Base-by-base conservation (phyloP, 2,888 invertebrate species). In the Xanthorhoe spadicearia region DNA sequence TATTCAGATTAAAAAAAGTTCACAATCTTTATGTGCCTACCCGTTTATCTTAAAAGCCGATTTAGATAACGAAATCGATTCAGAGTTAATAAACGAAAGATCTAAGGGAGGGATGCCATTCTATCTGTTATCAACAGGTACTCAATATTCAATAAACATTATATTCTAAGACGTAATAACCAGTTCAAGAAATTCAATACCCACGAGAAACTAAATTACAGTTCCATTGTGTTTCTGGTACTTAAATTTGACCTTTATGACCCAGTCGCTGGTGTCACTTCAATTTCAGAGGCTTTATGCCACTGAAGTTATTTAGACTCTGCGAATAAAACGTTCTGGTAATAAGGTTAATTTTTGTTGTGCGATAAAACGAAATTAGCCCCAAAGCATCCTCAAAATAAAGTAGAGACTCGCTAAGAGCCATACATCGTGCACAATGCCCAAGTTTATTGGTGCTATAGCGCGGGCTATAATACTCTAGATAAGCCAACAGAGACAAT, bases 401-500 rank as follows among this genome's bases (percentile, higher is more conserved):
- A 85, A 84, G 82, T 78, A 77, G 82, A 74, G 80, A 80, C 80
- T 81, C 82, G 79, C 79, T 83, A 78, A 80, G 80, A 80, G 81
- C 81, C 81, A 87, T 87, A 84, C 85, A 85, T 88, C 83, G 83
- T 81, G 77, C 80, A 83, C 83, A 86, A 86, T 85, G 85, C 80
- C 79, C 82, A 84, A 89, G 84, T 90, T 90, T 91, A 90, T 88
- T 84, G 87, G 84, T 81, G 81, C 81, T 84, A 82, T 79, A 84
- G 84, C 84, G 83, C 84, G 82, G 84, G 84, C 86, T 84, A 88
- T 89, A 88, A 88, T 90, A 88, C 88, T 87, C 82, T 82, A 92
- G 93, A 93, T 93, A 93, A 93, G 92, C 92, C 89, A 87, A 82
- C 86, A 82, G 86, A 89, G 92, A 92, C 93, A 88, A 92, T 92